Evolutionary conservation across 2,797 vertebrate species (phyloP), one percentile per base, ranked within the genome.

Genomic region (Falco concolor): DNA sequence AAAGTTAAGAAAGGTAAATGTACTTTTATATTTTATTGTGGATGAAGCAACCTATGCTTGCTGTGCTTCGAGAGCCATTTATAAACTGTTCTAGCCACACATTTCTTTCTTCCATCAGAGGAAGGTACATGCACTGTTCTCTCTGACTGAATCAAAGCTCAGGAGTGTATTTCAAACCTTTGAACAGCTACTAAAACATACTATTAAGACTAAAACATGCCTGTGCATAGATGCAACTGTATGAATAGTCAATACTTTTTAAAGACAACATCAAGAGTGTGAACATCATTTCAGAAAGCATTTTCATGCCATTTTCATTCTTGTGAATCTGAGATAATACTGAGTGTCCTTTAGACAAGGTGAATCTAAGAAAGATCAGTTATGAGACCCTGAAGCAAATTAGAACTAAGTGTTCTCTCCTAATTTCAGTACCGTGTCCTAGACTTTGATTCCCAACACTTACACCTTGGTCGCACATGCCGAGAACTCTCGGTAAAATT

Each of bases 1-100:
- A 24, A 98, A 97, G 72, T 97, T 99, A 78, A 98, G 98, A 98
- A 99, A 99, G 99, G 99, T 99, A 98, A 96, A 60, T 10, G 9
- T 50, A 11, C 44, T 56, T 65, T 16, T 56, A 4, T 64, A 4
- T 87, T 78, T 61, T 78, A n/a, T 34, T 32, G 23, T 34, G 40
- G 15, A 10, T 50, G 45, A 89, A 82, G 42, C 32, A 59, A 42
- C 14, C 8, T 45, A 7, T 6, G 8, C 14, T 63, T 90, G 20
- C 56, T 81, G 9, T 63, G 22, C 68, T 78, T 73, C 60, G 44
- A 65, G 60, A 79, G 40, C 21, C 25, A n/a, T 74, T 91, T 79
- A 10, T 63, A 72, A 80, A 54, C 56, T 75, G 12, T 61, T 78
- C 32, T 74, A 77, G 38, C 30, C 4, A 53, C 4, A 6, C 15